Conservation (phyloP, 1,140 invertebrate genomes). For the Phenacoccus solenopsis region DNA sequence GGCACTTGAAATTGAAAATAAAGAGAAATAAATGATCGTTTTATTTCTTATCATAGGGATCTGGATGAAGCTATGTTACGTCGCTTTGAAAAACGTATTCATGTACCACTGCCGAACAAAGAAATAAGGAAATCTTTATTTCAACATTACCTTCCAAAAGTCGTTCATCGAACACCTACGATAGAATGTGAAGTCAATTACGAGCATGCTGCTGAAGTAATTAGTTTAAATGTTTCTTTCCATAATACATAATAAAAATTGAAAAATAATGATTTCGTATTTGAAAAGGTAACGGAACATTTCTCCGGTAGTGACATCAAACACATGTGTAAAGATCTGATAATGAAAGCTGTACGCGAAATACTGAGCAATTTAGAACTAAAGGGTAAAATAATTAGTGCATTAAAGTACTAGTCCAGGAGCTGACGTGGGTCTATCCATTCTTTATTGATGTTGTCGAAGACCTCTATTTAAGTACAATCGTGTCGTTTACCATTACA, state of each 20-base stretch:
- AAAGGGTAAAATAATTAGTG: too few relatives aligned
- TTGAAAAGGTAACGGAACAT: conserved; percentile 47
- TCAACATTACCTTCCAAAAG: conserved; percentile 30
- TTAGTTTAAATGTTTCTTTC: neutral
- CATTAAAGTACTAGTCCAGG: too few relatives aligned
- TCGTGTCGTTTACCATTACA: too few relatives aligned
- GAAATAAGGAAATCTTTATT: conserved; percentile 24
- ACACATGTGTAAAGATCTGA: conserved; percentile 75
- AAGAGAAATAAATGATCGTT: too few relatives aligned
- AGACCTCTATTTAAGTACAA: too few relatives aligned
- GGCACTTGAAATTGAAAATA: too few relatives aligned
- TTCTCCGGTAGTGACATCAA: conserved; percentile 85
- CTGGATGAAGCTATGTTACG: conserved; percentile 76
- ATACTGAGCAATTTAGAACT: conserved; percentile 27
- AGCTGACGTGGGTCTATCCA: too few relatives aligned
- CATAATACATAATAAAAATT: too few relatives aligned
- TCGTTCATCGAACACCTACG: conserved; percentile 24
- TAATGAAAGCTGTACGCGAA: conserved; percentile 44
- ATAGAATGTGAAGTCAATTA: conserved; percentile 38
- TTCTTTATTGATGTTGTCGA: too few relatives aligned
- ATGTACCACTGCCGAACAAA: conserved; percentile 39
- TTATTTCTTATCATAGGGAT: conserved; percentile 49
- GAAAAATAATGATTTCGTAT: too few relatives aligned
- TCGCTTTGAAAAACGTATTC: conserved; percentile 75
- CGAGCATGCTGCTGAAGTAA: conserved; percentile 39